A percentile compares a stretch with the other conserved stretches of the same genome.
Evolutionary conservation across 2,797 vertebrate genomes (phyloP).

Genomic region (Cynopterus sphinx): DNA sequence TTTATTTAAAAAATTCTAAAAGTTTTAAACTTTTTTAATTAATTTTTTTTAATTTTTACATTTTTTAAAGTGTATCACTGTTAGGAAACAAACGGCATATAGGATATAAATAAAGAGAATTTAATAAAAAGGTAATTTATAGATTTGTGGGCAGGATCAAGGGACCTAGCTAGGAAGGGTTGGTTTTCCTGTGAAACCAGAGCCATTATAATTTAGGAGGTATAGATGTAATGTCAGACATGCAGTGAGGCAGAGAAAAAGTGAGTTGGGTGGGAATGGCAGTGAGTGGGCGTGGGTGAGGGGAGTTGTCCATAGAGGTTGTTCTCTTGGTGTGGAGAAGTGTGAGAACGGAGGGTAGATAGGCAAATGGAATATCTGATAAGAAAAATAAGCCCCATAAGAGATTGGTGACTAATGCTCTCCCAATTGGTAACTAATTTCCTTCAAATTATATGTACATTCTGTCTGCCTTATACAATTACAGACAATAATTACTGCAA

Average conservation of each 20-base stretch:
- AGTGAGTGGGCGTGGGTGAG: neutral
- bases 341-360: neutral
- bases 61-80: neutral
- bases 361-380: neutral
- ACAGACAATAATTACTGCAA: neutral
- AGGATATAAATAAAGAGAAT: neutral
- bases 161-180: neutral
- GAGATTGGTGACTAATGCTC: neutral
- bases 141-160: neutral
- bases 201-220: neutral
- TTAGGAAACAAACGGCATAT: neutral
- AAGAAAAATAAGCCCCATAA: neutral
- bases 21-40: neutral
- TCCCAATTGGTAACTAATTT: neutral
- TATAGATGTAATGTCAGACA: neutral
- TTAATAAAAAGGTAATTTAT: neutral
- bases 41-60: neutral
- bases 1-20: neutral
- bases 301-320: neutral
- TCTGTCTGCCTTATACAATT: neutral
- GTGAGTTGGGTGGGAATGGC: neutral
- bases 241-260: neutral
- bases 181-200: neutral
- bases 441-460: neutral
- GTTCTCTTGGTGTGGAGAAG: neutral